A percentile compares a stretch with the other conserved stretches of the same genome.
Evolutionary conservation across 1,140 invertebrate species (phyloP).

Genomic region (Apis florea): DNA sequence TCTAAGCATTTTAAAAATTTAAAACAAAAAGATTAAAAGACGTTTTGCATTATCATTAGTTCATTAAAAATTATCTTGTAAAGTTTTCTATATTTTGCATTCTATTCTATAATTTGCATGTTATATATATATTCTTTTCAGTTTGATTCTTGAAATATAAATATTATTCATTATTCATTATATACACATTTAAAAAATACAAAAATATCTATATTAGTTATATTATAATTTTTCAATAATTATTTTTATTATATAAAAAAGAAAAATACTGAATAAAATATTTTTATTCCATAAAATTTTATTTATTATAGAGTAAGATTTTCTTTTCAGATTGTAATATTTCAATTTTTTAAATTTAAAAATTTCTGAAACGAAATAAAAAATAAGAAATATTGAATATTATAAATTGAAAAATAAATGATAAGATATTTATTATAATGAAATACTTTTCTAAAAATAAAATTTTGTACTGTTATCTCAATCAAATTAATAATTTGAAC

Average conservation of each 20-base stretch:
- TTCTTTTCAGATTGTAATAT: not conserved
- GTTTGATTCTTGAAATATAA: no score
- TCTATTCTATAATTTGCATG: not conserved
- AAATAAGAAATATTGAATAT: not conserved
- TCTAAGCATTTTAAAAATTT: constrained; percentile 24
- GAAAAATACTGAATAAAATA: no score
- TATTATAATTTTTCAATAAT: no score
- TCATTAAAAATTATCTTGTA: not conserved
- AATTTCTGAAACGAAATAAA: not conserved
- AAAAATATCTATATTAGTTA: no score
- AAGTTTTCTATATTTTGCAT: not conserved
- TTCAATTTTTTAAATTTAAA: not conserved
- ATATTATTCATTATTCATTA: no score
- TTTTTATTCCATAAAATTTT: not conserved
- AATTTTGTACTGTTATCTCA: not conserved
- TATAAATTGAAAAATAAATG: not conserved
- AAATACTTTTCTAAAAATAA: not conserved
- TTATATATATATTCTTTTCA: no score
- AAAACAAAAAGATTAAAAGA: not conserved
- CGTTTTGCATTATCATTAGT: not conserved
- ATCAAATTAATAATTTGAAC: no score
- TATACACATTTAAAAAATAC: no score
- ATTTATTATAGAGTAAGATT: not conserved
- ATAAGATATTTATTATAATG: not conserved
- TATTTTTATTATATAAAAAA: no score